phyloP scores from a whole-genome alignment of 2,888 invertebrate genomes.

The Drosophila peninsularis region DNA sequence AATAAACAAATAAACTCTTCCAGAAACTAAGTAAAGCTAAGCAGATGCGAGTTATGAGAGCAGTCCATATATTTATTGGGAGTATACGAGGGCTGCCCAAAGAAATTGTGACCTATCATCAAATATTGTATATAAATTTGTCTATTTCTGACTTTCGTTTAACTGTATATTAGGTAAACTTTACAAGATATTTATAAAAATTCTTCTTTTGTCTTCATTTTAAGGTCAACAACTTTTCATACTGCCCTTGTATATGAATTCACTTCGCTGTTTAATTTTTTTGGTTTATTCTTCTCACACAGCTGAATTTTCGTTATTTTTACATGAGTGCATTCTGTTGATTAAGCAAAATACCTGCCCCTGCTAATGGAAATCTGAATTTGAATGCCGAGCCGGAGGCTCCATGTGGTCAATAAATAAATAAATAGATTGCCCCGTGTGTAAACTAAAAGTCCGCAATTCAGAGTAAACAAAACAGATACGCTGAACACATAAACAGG shows the following conservation, averaged over 20 bases:
- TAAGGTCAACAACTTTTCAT: background rate
- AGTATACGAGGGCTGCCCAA: background rate
- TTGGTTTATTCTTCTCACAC: background rate
- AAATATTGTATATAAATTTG: too few relatives aligned
- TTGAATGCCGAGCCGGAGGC: constrained; percentile 9
- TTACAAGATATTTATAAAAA: background rate
- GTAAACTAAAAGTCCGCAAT: constrained; percentile 16
- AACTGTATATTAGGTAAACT: background rate
- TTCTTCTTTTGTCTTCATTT: background rate
- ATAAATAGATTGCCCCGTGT: constrained; percentile 50
- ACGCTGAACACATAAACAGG: constrained; percentile 24
- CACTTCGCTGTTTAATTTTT: background rate
- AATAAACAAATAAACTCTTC: background rate
- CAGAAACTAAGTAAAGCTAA: background rate
- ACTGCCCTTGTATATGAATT: background rate
- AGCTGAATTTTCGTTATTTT: constrained; percentile 9
- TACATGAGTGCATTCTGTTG: constrained; percentile 10
- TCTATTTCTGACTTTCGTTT: background rate
- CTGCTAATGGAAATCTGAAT: constrained; percentile 31
- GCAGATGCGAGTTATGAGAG: background rate
- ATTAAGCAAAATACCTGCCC: constrained; percentile 22
- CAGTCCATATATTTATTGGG: background rate
- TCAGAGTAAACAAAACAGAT: constrained; percentile 23
- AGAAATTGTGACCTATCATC: background rate
- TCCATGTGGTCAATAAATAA: constrained; percentile 36